Base-by-base conservation (phyloP, 2,888 invertebrate species). In the Chaetogeoica ovagalla region DNA sequence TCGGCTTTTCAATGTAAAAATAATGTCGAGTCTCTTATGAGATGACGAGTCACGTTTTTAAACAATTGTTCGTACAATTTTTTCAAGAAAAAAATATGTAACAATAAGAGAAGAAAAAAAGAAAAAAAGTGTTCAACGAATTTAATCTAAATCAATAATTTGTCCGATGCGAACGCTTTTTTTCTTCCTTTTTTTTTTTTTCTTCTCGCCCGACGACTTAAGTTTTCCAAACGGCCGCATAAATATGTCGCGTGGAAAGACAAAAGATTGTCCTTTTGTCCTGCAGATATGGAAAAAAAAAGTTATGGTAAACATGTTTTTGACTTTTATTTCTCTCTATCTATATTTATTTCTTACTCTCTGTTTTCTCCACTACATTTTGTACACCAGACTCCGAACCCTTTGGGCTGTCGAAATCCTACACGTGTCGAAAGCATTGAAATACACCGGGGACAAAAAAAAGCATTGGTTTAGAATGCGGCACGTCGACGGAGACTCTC, bases 261-360 rank as follows among this genome's bases (percentile, higher is more conserved):
- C 23, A 72, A 62, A 60, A 43, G 23, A 72, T 30, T 73, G 19
- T 52, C 15, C 30, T 30, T 62, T 62, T 48, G 30, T 11, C 52
- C 48, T 30, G 30, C 30, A n/a, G n/a, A 11, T 48, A 73, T 62
- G 48, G 30, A 71, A 43, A 43, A 48, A 43, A 43, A 48, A 13
- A 30, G 30, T 62, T 30, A 23, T 68, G 17, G 4, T 23, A 72
- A 72, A 48, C 23, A 72, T 48, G 15, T 62, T 60, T 60, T 72
- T 21, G 8, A 43, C 19, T 43, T 59, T 23, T 23, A 37, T 1
- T 63, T 15, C 39, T 63, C 8, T 63, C 63, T 62, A 17, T 62
- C 37, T 37, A 37, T 63, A 37, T 43, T 43, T 43, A 43, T 43
- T 43, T 43, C 11, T 43, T 11, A 9, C 11, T 2, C 43, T 4